phyloP scores from a whole-genome alignment of 1,140 invertebrate species.

The Galleria mellonella region DNA sequence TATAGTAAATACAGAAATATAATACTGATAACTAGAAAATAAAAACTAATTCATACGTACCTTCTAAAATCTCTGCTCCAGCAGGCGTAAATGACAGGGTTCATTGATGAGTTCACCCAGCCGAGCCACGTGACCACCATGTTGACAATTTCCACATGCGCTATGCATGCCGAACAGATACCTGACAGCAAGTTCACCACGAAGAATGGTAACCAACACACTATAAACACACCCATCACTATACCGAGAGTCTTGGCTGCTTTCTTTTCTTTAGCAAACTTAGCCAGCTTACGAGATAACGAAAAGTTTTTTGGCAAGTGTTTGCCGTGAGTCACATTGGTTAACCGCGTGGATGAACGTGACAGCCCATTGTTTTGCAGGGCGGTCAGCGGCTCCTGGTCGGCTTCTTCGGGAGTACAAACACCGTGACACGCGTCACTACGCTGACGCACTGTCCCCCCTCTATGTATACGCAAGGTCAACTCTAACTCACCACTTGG shows the following conservation, averaged over 20 bases:
- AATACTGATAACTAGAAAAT: no score
- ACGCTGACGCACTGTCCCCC: constrained; percentile 81
- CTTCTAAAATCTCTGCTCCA: constrained; percentile 97
- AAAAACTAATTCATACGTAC: constrained; percentile 75
- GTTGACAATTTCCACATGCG: constrained; percentile 91
- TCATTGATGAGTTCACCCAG: constrained; percentile 99
- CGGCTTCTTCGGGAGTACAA: constrained; percentile 79
- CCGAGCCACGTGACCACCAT: constrained; percentile 98
- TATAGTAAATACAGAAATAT: no score
- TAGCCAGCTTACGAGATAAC: constrained; percentile 90
- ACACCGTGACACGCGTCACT: constrained; percentile 73
- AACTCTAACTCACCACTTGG: constrained; percentile 87
- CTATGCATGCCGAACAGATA: constrained; percentile 90
- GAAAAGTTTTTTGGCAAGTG: constrained; percentile 89
- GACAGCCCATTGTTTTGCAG: constrained; percentile 84
- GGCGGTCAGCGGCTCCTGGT: constrained; percentile 83
- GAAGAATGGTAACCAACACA: constrained; percentile 99
- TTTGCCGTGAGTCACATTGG: constrained; percentile 64
- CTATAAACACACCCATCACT: constrained; percentile 98
- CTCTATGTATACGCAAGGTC: constrained; percentile 91
- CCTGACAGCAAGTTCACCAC: constrained; percentile 95
- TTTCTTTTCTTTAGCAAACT: constrained; percentile 96
- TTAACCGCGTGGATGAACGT: constrained; percentile 75
- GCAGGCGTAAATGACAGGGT: constrained; percentile 97
- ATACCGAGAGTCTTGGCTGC: constrained; percentile 96